Conservation (phyloP, 2,113 vertebrate species). For the Recurvirostra avosetta region DNA sequence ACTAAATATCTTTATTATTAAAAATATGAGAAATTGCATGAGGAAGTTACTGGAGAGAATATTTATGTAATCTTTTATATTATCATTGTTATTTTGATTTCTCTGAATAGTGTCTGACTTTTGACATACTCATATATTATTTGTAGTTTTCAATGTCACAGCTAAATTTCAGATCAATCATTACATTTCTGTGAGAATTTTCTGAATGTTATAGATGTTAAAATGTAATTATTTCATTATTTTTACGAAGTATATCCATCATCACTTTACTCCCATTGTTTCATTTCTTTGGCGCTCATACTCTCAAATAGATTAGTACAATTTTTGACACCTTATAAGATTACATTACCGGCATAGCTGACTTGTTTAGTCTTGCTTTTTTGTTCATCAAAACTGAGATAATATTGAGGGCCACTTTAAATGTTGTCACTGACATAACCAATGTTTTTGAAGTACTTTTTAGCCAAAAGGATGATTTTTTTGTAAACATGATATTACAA, state of each 20-base stretch:
- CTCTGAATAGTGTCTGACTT: background rate
- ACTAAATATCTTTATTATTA: background rate
- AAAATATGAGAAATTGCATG: background rate
- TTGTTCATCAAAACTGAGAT: background rate
- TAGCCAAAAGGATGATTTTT: background rate
- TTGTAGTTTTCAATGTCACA: background rate
- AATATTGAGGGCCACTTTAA: background rate
- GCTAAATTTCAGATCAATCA: background rate
- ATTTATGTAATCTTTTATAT: background rate
- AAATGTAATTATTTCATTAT: background rate
- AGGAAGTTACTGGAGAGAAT: background rate
- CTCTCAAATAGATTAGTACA: background rate
- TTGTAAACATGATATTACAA: background rate
- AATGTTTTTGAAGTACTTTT: background rate
- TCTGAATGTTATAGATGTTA: background rate
- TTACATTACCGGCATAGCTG: background rate
- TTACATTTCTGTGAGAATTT: background rate
- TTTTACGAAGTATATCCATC: background rate
- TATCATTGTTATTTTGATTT: background rate
- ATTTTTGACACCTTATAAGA: background rate
- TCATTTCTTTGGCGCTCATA: background rate
- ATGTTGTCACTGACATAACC: background rate
- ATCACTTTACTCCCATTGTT: background rate
- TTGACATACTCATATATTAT: background rate
- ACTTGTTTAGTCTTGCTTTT: background rate